Evolutionary conservation across 1,140 invertebrate species (phyloP).

Genomic region (Lucilia sericata): DNA sequence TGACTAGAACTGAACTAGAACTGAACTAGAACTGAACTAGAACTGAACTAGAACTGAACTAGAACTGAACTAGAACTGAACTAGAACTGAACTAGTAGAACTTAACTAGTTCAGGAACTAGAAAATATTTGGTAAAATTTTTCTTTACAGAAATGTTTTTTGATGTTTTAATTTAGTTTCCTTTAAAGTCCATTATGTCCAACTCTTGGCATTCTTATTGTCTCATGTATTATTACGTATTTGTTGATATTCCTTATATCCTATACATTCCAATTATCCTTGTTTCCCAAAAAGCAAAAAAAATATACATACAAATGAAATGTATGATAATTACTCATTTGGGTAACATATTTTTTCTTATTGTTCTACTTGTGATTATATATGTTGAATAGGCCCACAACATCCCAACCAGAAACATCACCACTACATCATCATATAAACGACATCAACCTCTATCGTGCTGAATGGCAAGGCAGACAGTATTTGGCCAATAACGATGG

Average conservation of each 20-base stretch:
- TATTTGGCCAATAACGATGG: slow-evolving; percentile 1
- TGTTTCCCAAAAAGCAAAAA: not conserved
- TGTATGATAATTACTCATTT: slow-evolving; percentile 46
- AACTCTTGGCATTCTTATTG: not conserved
- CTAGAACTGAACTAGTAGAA: too few relatives aligned
- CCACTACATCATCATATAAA: slow-evolving; percentile 7
- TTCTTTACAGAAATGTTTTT: too few relatives aligned
- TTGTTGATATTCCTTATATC: not conserved
- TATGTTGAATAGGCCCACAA: slow-evolving; percentile 48
- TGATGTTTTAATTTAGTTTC: not conserved
- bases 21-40: too few relatives aligned
- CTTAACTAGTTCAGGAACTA: too few relatives aligned
- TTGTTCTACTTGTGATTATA: slow-evolving; percentile 67
- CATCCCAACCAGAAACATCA: slow-evolving; percentile 39
- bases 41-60: too few relatives aligned
- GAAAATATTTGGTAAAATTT: too few relatives aligned
- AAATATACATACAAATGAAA: slow-evolving; percentile 10
- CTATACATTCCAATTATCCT: not conserved
- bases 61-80: too few relatives aligned
- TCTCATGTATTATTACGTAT: not conserved
- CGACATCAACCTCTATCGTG: slow-evolving; percentile 32
- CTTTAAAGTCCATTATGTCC: not conserved
- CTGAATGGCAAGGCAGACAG: slow-evolving; percentile 35
- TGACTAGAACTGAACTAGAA: too few relatives aligned
- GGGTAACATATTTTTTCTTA: slow-evolving; percentile 49